Evolutionary conservation across 2,113 vertebrate genomes (phyloP), one percentile per base, ranked within the genome.

Genomic region (Takifugu flavidus): DNA sequence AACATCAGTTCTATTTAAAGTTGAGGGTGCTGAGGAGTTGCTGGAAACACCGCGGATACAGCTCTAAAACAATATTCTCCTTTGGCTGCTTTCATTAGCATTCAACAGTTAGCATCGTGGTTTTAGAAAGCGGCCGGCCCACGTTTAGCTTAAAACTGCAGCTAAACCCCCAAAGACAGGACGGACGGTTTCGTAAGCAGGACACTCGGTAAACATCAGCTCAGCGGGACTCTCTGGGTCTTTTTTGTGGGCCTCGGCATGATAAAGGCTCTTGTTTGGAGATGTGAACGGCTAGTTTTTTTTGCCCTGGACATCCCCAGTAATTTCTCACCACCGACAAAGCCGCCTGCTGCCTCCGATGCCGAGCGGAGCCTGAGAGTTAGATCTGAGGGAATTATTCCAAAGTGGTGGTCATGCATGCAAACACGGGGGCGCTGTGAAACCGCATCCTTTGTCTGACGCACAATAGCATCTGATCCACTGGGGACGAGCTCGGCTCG

Each of bases 401-500:
- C 70, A 86, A 82, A 87, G 79, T 84, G 81, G 76, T 83, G 77
- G 74, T 82, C 88, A 88, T 87, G 87, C 86, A 79, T 85, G 82
- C 78, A 84, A 87, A 83, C 78, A 82, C 82, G 76, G 79, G 69
- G 77, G 70, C 79, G 85, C 81, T 77, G 70, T 79, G 76, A 85
- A 85, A 85, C 67, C 66, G 68, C 78, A 60, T 39, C 75, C 73
- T 89, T 90, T 90, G 89, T 89, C 73, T 80, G 77, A 54, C 61
- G 56, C 74, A 89, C 86, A 90, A 89, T 85, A 79, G 82, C 69
- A 75, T 81, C 74, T 86, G 69, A 83, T 65, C 67, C 72, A 72
- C 75, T 75, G 71, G 80, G 74, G 79, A 83, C 79, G 74, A 77
- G 77, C 83, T 87, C 76, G 78, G 78, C 82, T 86, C 85, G 81